These are phyloP conservation scores for Catocala fraxini DNA, from an alignment of 2,888 invertebrate species.

Conservation along the genomic window DNA sequence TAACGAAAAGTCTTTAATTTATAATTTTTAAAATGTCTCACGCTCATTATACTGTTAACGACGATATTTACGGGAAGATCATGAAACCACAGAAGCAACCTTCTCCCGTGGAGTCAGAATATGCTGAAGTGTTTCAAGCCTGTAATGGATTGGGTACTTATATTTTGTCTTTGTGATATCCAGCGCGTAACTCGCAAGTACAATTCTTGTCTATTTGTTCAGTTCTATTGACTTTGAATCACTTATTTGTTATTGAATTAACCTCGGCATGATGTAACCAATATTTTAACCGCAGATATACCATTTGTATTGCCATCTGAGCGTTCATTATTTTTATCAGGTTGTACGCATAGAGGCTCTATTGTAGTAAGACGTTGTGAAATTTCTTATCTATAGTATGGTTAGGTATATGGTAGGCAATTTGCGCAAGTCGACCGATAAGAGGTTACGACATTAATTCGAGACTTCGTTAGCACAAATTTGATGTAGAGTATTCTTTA, in stretches of 20 bases:
- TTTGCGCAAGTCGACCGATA: slow-evolving; percentile 51
- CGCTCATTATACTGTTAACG: slow-evolving; percentile 80
- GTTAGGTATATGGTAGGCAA: slow-evolving; percentile 26
- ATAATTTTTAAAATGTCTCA: slow-evolving; percentile 64
- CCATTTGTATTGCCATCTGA: slow-evolving; percentile 10
- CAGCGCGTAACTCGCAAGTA: neutral
- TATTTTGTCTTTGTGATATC: slow-evolving; percentile 2
- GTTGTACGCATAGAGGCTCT: slow-evolving; percentile 23
- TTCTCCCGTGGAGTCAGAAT: slow-evolving; percentile 66
- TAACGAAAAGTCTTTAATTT: slow-evolving; percentile 44
- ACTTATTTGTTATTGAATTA: slow-evolving; percentile 25
- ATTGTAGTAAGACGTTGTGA: slow-evolving; percentile 40
- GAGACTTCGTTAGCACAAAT: slow-evolving; percentile 22
- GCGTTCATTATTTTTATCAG: slow-evolving; percentile 33
- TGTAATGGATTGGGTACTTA: slow-evolving; percentile 77
- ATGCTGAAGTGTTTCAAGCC: slow-evolving; percentile 79
- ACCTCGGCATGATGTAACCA: slow-evolving; percentile 22
- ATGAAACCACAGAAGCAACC: slow-evolving; percentile 69
- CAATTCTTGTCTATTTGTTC: slow-evolving; percentile 8
- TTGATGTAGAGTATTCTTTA: slow-evolving; percentile 33
- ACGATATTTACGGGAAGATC: slow-evolving; percentile 82
- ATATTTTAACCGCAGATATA: slow-evolving; percentile 23
- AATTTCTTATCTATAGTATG: slow-evolving; percentile 54
- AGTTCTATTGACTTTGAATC: slow-evolving; percentile 26
- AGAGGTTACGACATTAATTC: slow-evolving; percentile 44